Percentiles rank a stretch among this genome's conserved stretches.
These are phyloP conservation scores for Nanger granti DNA, from an alignment of 2,113 vertebrate species.

Conservation along the genomic window DNA sequence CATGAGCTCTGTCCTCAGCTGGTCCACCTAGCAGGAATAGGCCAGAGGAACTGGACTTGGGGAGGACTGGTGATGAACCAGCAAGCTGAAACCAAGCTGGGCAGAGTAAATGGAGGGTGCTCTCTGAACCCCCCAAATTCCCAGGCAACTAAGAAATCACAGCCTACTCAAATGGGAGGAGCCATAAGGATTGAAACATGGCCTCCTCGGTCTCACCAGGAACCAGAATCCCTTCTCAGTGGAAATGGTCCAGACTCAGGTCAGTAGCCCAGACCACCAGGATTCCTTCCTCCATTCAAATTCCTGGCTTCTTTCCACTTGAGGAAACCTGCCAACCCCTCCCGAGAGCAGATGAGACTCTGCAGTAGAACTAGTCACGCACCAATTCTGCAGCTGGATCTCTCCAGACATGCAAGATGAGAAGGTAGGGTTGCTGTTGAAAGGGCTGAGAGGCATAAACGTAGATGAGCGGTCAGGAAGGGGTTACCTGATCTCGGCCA, in stretches of 20 bases:
- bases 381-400: neutral
- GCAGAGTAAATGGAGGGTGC: neutral
- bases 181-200: neutral
- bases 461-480: neutral
- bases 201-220: neutral
- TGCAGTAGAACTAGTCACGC: neutral
- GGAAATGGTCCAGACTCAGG: neutral
- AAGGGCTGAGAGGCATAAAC: neutral
- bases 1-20: conserved; percentile 91
- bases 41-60: neutral
- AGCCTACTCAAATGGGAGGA: neutral
- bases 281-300: neutral
- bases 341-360: neutral
- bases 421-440: neutral
- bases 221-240: neutral
- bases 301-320: neutral
- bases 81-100: neutral
- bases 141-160: neutral
- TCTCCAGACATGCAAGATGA: neutral
- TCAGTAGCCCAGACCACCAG: neutral
- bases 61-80: neutral
- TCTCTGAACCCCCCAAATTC: neutral
- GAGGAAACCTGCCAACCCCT: neutral
- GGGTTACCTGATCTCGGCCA: conserved; percentile 89
- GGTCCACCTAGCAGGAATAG: conserved; percentile 83